Base-by-base conservation (phyloP, 1,140 invertebrate species). In the Aethina tumida region DNA sequence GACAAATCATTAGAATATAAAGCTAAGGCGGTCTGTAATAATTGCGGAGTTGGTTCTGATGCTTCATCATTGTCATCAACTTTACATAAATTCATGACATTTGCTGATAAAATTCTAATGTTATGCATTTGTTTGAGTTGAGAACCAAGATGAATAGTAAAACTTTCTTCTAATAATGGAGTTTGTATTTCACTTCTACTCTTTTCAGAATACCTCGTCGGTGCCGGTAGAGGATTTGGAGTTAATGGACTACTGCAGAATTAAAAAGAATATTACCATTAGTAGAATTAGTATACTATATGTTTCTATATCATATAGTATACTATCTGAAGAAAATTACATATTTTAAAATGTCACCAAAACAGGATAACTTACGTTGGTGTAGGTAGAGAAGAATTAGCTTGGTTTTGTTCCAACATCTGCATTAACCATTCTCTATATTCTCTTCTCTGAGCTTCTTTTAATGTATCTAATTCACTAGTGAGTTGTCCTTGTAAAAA, bases 121-220 rank as follows among this genome's bases (percentile, higher is more conserved):
- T 99, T 99, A 64, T 99, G 93, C 71, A 93, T 97, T 56, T 96
- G 91, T 67, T 99, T 99, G 65, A 98, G 75, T 67, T 99, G 95
- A 2, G 92, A 91, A 39, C 94, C 94, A 37, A 97, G 68, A 68
- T 97, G 91, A 52, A 97, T 96, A 9, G 92, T 97, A 59, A 97
- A 97, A 67, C 92, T 96, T 69, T 97, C 92, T 66, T 96, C 90
- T 52, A 88, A 43, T 55, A 64, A 13, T 58, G 63, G 58, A 55
- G 43, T 49, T 55, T 43, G 47, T 21, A 41, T 24, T 4, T 56
- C 53, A n/a, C 56, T 45, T 29, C 33, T 45, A 17, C 26, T 42
- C n/a, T 31, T 22, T 21, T 38, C 35, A 12, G 19, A 24, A 5
- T 14, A 15, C 18, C 31, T 34, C 24, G 29, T 20, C 8, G 29